Base-by-base conservation (phyloP, 2,888 invertebrate species). In the Oeneis ivallda region DNA sequence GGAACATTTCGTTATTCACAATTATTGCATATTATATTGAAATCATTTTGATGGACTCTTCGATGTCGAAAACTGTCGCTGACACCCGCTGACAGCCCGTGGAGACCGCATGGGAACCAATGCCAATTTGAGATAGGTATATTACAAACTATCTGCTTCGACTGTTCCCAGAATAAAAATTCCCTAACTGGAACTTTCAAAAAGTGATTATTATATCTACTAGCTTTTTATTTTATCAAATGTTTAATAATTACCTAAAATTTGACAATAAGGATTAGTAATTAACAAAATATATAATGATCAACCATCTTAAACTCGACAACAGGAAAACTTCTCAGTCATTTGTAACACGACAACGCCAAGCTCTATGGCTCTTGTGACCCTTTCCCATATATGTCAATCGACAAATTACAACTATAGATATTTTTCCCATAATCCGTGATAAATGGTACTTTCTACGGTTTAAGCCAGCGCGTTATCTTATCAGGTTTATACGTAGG, bases 391-490 rank as follows among this genome's bases (percentile, higher is more conserved):
- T 68, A 64, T 67, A 66, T 34, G 62, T 66, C 65, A 68, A 59
- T 58, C 52, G 61, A 58, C 49, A 65, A 69, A 68, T 68, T 67
- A 69, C 68, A 50, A 63, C 62, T 62, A 62, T 26, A 62, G 52
- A 79, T 73, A 75, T 72, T 59, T 61, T 53, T 61, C 78, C 80
- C 79, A 83, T 80, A 78, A 80, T 76, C 74, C 71, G 74, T 79
- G 70, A 82, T 85, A 84, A 83, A 87, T 81, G 79, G 82, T 74
- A 84, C 87, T 88, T 89, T 88, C 87, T 86, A 85, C 80, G 79
- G 81, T 79, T 82, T 74, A 77, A 78, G 73, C 77, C 73, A 76
- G 81, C 78, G 80, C 78, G 77, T 76, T 77, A 78, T 79, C 80
- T 74, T 76, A 73, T 75, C 71, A 73, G 73, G 64, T 71, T 69